These are phyloP conservation scores for Lepus oiostolus DNA, from an alignment of 2,797 vertebrate species.

Conservation along the genomic window DNA sequence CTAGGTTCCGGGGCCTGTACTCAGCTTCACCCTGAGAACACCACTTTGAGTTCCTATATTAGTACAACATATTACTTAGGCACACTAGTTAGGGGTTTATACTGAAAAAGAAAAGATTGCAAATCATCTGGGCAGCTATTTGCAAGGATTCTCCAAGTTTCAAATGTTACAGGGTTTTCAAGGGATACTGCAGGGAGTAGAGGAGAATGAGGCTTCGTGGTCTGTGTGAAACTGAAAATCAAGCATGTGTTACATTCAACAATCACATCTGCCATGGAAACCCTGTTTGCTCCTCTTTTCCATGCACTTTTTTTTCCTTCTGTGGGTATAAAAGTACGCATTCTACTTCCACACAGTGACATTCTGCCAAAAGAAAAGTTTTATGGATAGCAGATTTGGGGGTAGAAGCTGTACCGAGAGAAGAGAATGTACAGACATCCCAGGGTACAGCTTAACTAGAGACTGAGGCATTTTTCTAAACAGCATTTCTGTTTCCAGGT, in stretches of 20 bases:
- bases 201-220: rapidly evolving
- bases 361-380: not conserved
- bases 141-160: not conserved
- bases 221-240: not conserved
- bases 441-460: not conserved
- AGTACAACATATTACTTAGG: not conserved
- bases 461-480: not conserved
- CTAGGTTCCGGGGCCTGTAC: not conserved
- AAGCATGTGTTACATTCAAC: not conserved
- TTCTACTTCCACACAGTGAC: not conserved
- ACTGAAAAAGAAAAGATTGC: not conserved
- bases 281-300: not conserved
- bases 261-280: not conserved
- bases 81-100: not conserved
- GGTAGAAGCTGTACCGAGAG: not conserved
- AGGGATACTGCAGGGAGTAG: not conserved
- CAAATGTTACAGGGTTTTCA: not conserved
- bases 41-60: rapidly evolving
- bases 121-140: too few relatives aligned
- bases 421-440: not conserved
- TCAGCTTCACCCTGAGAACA: not conserved
- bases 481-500: not conserved
- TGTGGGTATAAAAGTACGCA: not conserved
- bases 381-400: not conserved
- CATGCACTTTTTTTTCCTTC: not conserved